Conservation (phyloP, 2,888 invertebrate genomes). For the Norana najaformis region DNA sequence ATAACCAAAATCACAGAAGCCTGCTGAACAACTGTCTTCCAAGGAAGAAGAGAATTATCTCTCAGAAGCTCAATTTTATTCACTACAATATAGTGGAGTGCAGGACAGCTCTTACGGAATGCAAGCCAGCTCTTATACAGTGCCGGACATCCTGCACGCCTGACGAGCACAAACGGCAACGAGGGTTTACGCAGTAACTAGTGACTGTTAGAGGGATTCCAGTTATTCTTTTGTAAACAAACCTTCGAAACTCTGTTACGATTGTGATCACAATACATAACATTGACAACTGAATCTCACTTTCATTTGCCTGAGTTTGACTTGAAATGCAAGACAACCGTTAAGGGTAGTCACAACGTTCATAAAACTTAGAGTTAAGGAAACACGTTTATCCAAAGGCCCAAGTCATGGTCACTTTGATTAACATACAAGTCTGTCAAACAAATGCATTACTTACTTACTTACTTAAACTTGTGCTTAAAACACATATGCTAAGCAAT, state of each 20-base stretch:
- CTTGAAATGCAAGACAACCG: not conserved
- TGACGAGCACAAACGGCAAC: not conserved
- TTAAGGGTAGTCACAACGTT: too few relatives aligned
- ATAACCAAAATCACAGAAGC: not conserved
- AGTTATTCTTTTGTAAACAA: not conserved
- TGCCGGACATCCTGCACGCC: not conserved
- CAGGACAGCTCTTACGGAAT: not conserved
- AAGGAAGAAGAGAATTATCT: not conserved
- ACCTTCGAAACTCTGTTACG: not conserved
- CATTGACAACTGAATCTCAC: not conserved
- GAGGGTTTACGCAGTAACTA: not conserved
- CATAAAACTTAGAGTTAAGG: too few relatives aligned
- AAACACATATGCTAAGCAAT: too few relatives aligned
- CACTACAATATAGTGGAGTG: too few relatives aligned
- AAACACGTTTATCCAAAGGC: too few relatives aligned
- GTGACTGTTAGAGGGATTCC: not conserved
- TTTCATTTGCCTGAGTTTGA: not conserved
- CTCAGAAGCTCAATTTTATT: too few relatives aligned
- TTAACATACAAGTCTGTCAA: too few relatives aligned
- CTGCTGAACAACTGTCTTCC: not conserved
- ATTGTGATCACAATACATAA: not conserved
- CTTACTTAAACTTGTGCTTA: not conserved
- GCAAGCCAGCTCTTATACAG: not conserved
- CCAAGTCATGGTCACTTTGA: too few relatives aligned
- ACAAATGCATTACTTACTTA: too few relatives aligned